phyloP scores from a whole-genome alignment of 2,888 invertebrate species.

The Cecidostiba fungosa region DNA sequence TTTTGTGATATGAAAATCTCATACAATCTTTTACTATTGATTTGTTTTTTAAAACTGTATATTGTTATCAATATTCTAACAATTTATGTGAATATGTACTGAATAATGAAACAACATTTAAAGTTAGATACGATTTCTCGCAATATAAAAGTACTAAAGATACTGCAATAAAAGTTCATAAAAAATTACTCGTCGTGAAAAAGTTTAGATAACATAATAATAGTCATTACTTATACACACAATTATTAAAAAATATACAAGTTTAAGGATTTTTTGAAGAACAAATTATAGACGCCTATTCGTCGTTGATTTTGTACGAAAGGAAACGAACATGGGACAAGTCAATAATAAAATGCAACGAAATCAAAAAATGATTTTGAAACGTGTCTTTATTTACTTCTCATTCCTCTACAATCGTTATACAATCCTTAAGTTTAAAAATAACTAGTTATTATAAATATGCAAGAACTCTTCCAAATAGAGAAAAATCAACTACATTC shows the following conservation, averaged over 20 bases:
- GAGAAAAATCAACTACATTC: slow-evolving; percentile 58
- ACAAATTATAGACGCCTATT: background rate
- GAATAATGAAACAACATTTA: background rate
- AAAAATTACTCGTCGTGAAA: background rate
- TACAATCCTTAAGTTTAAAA: slow-evolving; percentile 60
- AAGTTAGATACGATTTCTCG: background rate
- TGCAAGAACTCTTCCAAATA: slow-evolving; percentile 57
- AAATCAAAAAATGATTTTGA: slow-evolving; percentile 29
- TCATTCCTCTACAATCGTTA: slow-evolving; percentile 56
- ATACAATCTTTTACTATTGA: background rate
- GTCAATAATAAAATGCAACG: slow-evolving; percentile 6
- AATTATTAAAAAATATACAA: background rate
- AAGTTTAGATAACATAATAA: background rate
- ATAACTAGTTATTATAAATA: slow-evolving; percentile 62
- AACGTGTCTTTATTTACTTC: slow-evolving; percentile 60
- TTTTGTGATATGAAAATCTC: background rate
- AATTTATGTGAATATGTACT: background rate
- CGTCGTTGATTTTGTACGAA: slow-evolving; percentile 16
- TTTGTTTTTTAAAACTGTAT: background rate
- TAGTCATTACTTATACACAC: background rate
- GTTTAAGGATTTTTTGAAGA: background rate
- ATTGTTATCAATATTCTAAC: background rate
- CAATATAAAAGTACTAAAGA: background rate
- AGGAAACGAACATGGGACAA: background rate
- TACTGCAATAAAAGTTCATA: background rate